These are phyloP conservation scores for Aphelocoma californica DNA, from an alignment of 2,797 vertebrate genomes.

Conservation along the genomic window DNA sequence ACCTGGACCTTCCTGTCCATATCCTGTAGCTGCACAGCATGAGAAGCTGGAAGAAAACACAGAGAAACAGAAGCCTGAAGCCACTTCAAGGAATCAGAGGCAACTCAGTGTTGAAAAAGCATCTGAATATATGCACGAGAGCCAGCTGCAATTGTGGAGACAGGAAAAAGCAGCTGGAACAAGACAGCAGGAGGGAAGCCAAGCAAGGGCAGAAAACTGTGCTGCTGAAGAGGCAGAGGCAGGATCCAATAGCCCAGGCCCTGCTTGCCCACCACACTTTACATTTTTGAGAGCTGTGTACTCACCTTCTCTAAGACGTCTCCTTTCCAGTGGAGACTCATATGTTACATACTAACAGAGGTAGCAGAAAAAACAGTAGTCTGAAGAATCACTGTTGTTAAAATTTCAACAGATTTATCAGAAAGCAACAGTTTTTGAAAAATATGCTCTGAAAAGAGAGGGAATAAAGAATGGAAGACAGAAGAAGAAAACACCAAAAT, in stretches of 20 bases:
- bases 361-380: background rate
- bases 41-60: background rate
- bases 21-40: background rate
- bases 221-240: background rate
- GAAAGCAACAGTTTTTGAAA: background rate
- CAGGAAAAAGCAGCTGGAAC: background rate
- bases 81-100: background rate
- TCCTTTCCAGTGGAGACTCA: background rate
- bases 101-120: background rate
- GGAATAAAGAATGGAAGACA: background rate
- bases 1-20: background rate
- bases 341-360: background rate
- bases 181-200: background rate
- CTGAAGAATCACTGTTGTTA: background rate
- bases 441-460: background rate
- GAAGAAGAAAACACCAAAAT: background rate
- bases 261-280: background rate
- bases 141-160: background rate
- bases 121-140: background rate
- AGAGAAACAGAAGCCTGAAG: background rate
- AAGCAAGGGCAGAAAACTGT: background rate
- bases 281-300: background rate
- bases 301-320: background rate
- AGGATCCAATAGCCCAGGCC: background rate
- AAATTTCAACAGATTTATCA: background rate